Conservation (phyloP, 2,113 vertebrate species). For the Cynoglossus semilaevis region DNA sequence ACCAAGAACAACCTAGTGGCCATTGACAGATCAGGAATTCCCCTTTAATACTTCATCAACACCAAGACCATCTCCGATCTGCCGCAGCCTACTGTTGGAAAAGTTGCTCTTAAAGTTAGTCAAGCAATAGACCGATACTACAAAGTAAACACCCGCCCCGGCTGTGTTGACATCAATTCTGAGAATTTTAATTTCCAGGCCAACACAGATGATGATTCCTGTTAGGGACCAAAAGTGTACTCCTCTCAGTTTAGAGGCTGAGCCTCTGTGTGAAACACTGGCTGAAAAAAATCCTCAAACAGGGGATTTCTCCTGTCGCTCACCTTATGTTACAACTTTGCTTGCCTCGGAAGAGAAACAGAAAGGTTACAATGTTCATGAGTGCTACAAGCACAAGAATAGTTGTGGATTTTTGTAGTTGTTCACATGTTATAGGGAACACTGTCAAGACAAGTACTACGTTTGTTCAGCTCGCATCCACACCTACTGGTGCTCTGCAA, state of each 20-base stretch:
- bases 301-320: conserved; percentile 76
- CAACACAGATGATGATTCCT: conserved; percentile 84
- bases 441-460: conserved; percentile 76
- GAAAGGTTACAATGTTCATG: conserved; percentile 76
- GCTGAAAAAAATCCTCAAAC: conserved; percentile 84
- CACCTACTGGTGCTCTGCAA: conserved; percentile 81
- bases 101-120: conserved; percentile 71
- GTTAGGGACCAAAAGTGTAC: conserved; percentile 80
- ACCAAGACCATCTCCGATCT: conserved; percentile 76
- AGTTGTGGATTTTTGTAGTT: conserved; percentile 24
- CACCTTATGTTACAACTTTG: conserved; percentile 63
- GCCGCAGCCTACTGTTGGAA: conserved; percentile 77
- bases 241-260: conserved; percentile 37
- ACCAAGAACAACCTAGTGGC: conserved; percentile 86
- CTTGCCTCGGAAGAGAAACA: conserved; percentile 79
- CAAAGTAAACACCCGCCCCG: conserved; percentile 81
- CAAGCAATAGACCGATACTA: conserved; percentile 82
- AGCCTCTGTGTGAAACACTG: conserved; percentile 69
- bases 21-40: conserved; percentile 84
- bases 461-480: conserved; percentile 75
- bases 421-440: fast-evolving
- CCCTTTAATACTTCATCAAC: conserved; percentile 81
- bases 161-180: conserved; percentile 77
- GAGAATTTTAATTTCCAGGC: conserved; percentile 91
- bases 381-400: conserved; percentile 67